These are phyloP conservation scores for Eueides isabella DNA, from an alignment of 1,140 invertebrate genomes.

Conservation along the genomic window DNA sequence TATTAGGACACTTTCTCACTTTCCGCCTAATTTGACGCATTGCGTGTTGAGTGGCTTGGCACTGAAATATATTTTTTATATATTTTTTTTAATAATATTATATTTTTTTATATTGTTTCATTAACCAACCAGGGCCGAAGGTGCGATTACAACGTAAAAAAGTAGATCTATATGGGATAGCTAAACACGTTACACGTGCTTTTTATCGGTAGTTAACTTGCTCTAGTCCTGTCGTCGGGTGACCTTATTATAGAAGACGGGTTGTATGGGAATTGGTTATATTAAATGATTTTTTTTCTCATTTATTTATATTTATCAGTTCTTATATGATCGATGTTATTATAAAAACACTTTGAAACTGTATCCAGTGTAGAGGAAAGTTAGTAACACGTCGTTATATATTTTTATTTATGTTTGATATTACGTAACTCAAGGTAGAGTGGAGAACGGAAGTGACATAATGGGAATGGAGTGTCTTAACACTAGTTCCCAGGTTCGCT, in stretches of 20 bases:
- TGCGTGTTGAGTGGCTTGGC: too few species aligned
- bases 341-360: too few species aligned
- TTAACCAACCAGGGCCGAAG: neutral
- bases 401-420: too few species aligned
- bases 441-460: too few species aligned
- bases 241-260: conserved; percentile 24
- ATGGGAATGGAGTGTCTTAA: too few species aligned
- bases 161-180: conserved; percentile 31
- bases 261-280: conserved; percentile 38
- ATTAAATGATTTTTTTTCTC: neutral
- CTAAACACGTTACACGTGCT: conserved; percentile 36
- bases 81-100: neutral
- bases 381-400: too few species aligned
- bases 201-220: conserved; percentile 26
- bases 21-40: too few species aligned
- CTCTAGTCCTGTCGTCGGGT: neutral
- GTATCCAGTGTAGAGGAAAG: too few species aligned
- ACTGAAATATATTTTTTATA: neutral
- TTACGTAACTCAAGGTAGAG: too few species aligned
- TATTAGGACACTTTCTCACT: too few species aligned
- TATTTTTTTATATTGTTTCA: neutral
- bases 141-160: conserved; percentile 34
- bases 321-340: too few species aligned
- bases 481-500: too few species aligned
- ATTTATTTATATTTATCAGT: neutral